Percentiles rank a stretch among this genome's conserved stretches.
phyloP scores from a whole-genome alignment of 1,140 invertebrate species.

The Parasteatoda tepidariorum region DNA sequence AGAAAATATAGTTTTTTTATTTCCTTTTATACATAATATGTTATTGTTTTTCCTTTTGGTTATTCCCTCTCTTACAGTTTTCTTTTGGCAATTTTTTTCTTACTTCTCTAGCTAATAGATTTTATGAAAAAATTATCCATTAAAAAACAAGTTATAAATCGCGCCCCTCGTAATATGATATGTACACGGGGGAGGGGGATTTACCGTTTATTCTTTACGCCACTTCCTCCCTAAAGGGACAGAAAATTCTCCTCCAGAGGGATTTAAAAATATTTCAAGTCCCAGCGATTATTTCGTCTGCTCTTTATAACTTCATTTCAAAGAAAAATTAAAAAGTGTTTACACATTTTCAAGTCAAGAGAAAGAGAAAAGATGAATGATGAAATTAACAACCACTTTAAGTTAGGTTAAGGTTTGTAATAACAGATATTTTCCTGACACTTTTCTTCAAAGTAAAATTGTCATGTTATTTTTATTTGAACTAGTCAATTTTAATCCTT shows the following conservation, averaged over 20 bases:
- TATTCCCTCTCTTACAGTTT: conserved; percentile 29
- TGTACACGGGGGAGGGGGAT: not conserved
- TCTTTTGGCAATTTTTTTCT: conserved; percentile 38
- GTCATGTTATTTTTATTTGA: too few relatives aligned
- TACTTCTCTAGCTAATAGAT: conserved; percentile 8
- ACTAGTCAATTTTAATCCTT: too few relatives aligned
- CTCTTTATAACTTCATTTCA: not conserved
- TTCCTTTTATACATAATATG: conserved; percentile 12
- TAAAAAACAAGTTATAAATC: conserved; percentile 24
- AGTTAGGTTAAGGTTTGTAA: too few relatives aligned
- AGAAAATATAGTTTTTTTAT: conserved; percentile 1
- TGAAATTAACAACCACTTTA: too few relatives aligned
- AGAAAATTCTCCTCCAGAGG: not conserved
- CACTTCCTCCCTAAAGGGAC: not conserved
- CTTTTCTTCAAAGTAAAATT: too few relatives aligned
- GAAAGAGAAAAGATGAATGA: too few relatives aligned
- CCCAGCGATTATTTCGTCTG: not conserved
- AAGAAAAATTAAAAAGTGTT: too few relatives aligned
- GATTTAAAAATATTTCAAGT: not conserved
- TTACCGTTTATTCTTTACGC: not conserved
- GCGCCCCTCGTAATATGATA: conserved; percentile 19
- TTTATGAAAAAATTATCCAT: not conserved
- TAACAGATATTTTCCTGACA: too few relatives aligned
- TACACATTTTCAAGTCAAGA: too few relatives aligned
- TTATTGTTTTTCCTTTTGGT: conserved; percentile 35